Percentiles rank a stretch among this genome's conserved stretches.
These are phyloP conservation scores for Eonycteris spelaea DNA, from an alignment of 2,113 vertebrate genomes.

Conservation along the genomic window DNA sequence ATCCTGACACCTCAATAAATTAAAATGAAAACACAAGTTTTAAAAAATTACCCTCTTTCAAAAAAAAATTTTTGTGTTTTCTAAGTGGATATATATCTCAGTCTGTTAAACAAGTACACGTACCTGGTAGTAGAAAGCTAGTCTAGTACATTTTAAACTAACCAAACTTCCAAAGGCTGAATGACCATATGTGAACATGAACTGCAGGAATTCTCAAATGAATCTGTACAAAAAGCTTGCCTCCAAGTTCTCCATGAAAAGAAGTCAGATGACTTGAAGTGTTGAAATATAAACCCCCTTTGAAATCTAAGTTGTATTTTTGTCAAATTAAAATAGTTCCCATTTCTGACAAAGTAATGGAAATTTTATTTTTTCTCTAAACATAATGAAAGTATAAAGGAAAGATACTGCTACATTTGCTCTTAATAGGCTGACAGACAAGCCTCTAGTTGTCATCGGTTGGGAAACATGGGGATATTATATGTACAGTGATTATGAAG, in stretches of 20 bases:
- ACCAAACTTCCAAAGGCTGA: neutral
- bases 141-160: neutral
- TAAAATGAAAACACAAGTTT: neutral
- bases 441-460: neutral
- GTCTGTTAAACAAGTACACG: neutral
- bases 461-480: neutral
- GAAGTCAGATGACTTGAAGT: slow-evolving; percentile 11
- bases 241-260: slow-evolving; percentile 13
- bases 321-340: slow-evolving; percentile 23
- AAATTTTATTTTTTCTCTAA: slow-evolving; percentile 60
- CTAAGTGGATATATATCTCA: neutral
- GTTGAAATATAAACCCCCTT: slow-evolving; percentile 34
- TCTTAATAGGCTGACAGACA: slow-evolving; percentile 28
- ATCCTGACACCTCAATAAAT: neutral
- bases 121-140: neutral
- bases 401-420: neutral
- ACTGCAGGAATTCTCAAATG: neutral
- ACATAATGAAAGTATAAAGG: slow-evolving; percentile 21
- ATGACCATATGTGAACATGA: neutral
- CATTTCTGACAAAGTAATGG: slow-evolving; percentile 34
- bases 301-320: slow-evolving; percentile 41
- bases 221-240: neutral
- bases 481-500: neutral
- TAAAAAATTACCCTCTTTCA: neutral
- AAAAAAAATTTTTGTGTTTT: neutral